phyloP scores from a whole-genome alignment of 1,140 invertebrate genomes.

The Zeugodacus cucurbitae region DNA sequence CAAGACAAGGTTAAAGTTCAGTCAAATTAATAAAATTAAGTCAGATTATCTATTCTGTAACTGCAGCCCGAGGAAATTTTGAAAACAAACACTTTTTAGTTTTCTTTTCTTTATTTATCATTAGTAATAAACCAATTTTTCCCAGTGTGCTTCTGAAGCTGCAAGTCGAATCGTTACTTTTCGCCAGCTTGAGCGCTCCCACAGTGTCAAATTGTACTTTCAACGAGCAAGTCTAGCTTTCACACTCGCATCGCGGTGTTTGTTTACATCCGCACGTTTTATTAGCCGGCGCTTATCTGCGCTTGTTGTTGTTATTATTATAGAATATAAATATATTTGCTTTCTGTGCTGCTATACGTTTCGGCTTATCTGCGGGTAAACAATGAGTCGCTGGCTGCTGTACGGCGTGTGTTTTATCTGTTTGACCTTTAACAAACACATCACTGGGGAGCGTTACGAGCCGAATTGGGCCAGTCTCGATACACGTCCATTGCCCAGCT shows the following conservation, averaged over 20 bases:
- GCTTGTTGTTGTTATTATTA: background rate
- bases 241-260: background rate
- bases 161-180: background rate
- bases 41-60: too few species aligned
- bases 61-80: too few species aligned
- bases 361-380: background rate
- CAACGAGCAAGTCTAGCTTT: background rate
- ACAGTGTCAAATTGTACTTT: background rate
- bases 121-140: background rate
- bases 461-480: constrained; percentile 89
- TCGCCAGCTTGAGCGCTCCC: background rate
- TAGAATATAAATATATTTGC: background rate
- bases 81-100: too few species aligned
- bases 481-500: constrained; percentile 80
- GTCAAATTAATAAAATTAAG: too few species aligned
- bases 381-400: background rate
- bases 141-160: background rate
- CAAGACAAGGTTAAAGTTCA: too few species aligned
- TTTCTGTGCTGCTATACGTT: background rate
- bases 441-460: constrained; percentile 64
- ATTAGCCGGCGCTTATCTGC: background rate
- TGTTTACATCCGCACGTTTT: background rate
- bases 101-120: too few species aligned
- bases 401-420: background rate
- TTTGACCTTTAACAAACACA: background rate